Evolutionary conservation across 35 echinoderm and acorn worm species (phyloP).

Genomic region (Apostichopus japonicus): DNA sequence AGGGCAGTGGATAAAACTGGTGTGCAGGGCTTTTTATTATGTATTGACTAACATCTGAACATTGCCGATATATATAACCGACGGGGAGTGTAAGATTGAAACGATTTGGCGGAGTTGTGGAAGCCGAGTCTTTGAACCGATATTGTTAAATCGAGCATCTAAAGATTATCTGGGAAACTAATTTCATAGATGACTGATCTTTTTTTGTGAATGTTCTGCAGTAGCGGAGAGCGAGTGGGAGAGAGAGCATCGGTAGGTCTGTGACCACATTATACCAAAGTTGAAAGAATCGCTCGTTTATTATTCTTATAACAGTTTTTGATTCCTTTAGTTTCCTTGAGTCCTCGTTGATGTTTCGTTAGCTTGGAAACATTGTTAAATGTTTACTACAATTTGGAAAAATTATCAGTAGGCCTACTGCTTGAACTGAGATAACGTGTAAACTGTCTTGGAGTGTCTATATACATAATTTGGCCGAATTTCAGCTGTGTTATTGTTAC

Average conservation of each 20-base stretch:
- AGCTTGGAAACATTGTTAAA: no score
- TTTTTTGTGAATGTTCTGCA: neutral
- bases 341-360: no score
- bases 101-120: neutral
- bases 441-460: no score
- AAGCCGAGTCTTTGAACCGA: neutral
- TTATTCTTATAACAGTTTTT: neutral
- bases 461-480: no score
- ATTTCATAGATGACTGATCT: conserved; percentile 4
- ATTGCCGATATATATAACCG: neutral
- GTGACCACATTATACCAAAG: neutral
- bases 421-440: no score
- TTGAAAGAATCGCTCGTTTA: neutral
- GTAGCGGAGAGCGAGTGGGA: neutral
- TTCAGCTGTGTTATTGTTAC: no score
- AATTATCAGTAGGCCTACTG: no score
- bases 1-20: neutral
- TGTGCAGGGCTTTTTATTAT: neutral
- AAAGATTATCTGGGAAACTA: conserved; percentile 4
- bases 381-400: no score
- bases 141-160: neutral
- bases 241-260: neutral
- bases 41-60: neutral
- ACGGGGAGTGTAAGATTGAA: neutral
- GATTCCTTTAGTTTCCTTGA: neutral